Base-by-base conservation (phyloP, 2,113 vertebrate species). In the Harpagus bidentatus region DNA sequence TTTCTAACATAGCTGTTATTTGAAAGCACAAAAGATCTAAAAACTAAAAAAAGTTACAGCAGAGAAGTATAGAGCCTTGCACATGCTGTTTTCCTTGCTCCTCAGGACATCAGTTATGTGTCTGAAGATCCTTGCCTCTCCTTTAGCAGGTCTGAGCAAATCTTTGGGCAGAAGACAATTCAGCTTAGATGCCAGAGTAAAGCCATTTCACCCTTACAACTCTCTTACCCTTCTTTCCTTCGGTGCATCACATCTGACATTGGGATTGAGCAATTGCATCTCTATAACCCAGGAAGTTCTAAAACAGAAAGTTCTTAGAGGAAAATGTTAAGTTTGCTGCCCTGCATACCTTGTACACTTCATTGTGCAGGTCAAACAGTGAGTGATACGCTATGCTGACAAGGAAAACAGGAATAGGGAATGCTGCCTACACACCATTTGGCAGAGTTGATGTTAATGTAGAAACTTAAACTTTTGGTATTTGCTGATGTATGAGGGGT, bases 201-300 rank as follows among this genome's bases (percentile, higher is more conserved):
- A 95, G 77, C 38, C 21, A 32, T 88, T 82, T 90, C 13, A 40
- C 52, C n/a, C 59, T 65, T 59, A 32, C 12, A 74, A 4, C 52
- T 71, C 52, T 71, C 55, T 47, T 50, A 63, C n/a, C 29, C 22
- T 67, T 77, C 55, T 66, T 62, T 43, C 34, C 48, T 69, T 91
- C 48, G 58, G 52, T 18, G 16, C 31, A 29, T 83, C 16, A 8
- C 36, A 67, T 66, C 78, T 82, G 50, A 79, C 26, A 31, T 13
- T 19, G 22, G 8, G 61, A 73, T 58, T 80, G 70, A 79, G 94
- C 66, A 91, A 65, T 53, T 8, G 2, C 4, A 6, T 31, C 18
- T 92, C 36, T 67, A 3, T 52, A 82, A 82, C 72, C 23, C 80
- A 91, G 80, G 73, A 95, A 89, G 93, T 93, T 93, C 91, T 70